Conservation (phyloP, 2,113 vertebrate genomes). For the Fulica atra region DNA sequence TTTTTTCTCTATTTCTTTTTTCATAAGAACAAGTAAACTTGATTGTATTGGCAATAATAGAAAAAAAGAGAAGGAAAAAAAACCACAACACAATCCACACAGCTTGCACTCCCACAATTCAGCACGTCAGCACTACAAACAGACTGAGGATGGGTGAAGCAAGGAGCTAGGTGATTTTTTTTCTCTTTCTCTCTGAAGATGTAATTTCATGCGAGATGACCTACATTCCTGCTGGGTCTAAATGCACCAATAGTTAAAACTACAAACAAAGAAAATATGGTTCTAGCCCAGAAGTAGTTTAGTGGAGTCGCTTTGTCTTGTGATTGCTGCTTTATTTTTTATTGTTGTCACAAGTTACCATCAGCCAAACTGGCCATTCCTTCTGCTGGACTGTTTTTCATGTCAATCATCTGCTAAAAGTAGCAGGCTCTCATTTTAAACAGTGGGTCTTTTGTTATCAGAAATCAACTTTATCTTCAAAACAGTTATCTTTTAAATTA, state of each 20-base stretch:
- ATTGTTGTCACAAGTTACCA: neutral
- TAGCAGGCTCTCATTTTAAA: constrained; percentile 3
- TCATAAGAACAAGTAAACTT: neutral
- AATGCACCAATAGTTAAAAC: neutral
- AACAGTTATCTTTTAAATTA: constrained; percentile 63
- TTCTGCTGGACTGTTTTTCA: neutral
- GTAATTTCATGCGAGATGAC: neutral
- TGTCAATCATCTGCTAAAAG: constrained; percentile 1
- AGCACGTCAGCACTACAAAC: neutral
- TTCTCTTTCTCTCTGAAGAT: neutral
- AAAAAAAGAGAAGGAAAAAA: neutral
- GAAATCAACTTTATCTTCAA: constrained; percentile 59
- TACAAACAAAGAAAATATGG: neutral
- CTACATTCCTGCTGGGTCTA: neutral
- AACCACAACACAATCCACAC: fast-evolving
- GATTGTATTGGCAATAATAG: neutral
- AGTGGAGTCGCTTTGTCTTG: neutral
- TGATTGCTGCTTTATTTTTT: neutral
- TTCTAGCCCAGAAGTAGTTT: neutral
- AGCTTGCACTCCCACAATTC: neutral
- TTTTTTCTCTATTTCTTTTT: neutral
- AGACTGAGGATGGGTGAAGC: neutral
- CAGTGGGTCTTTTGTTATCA: constrained; percentile 15
- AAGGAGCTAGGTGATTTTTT: neutral
- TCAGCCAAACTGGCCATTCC: neutral